Base-by-base conservation (phyloP, 2,113 vertebrate genomes). In the Urocitellus parryii region DNA sequence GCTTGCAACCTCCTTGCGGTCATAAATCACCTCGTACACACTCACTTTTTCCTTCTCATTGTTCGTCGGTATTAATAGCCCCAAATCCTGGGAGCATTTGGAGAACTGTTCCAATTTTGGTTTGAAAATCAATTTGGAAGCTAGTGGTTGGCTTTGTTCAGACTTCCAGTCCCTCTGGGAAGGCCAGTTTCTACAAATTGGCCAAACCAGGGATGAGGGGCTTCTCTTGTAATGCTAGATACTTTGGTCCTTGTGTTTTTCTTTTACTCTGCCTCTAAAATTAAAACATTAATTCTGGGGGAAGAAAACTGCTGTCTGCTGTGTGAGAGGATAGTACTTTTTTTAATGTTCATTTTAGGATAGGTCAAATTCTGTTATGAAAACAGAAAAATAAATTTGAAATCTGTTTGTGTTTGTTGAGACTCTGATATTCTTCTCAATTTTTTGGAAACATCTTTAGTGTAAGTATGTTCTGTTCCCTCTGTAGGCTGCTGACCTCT, bases 1-100 rank as follows among this genome's bases (percentile, higher is more conserved):
- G 96, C 95, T 87, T 88, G 61, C 96, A 97, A 98, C 98, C 98
- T 98, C 97, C 97, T 98, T 96, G 97, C 0, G 0, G 83, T 90
- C 92, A 87, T 96, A 98, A 98, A 98, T 98, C 97, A 98, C 95
- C 90, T 95, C 97, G 94, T 93, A 97, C 98, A 97, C 80, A 79
- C 93, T 96, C 94, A 81, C 90, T 97, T 91, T 97, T 97, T 95
- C 45, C 1, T 97, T 98, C 97, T 97, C 67, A 84, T 90, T 97
- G 74, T 97, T 98, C 97, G 89, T 96, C 76, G 14, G 58, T 97
- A 98, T 98, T 90, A 97, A 94, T 96, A 98, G 90, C 84, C 74
- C 97, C 90, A 96, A 97, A 97, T 96, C 96, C 97, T 97, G 29
- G 91, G 73, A 98, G 88, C 76, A 97, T 97, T 51, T 97, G 85